These are phyloP conservation scores for Battus philenor DNA, from an alignment of 1,140 invertebrate genomes.

Conservation along the genomic window DNA sequence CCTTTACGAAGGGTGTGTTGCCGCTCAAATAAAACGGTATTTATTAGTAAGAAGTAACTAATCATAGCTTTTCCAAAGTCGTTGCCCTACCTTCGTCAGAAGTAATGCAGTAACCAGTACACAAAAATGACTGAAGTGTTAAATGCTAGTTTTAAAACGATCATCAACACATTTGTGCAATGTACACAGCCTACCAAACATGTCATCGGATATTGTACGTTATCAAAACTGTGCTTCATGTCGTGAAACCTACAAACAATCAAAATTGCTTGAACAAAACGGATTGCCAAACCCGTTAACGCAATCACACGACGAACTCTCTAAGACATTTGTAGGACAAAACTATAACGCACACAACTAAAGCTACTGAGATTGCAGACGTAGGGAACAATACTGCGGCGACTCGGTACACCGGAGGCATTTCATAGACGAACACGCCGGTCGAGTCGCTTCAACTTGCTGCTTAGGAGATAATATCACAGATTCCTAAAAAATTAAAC, in stretches of 20 bases:
- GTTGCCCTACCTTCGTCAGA: slow-evolving; percentile 4
- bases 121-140: slow-evolving; percentile 2
- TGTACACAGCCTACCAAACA: neutral
- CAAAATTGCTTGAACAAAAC: slow-evolving; percentile 6
- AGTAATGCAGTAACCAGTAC: slow-evolving; percentile 2
- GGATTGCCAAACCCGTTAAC: neutral
- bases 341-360: slow-evolving; percentile 19
- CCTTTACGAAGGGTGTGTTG: neutral
- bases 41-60: neutral
- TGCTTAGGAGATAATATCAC: slow-evolving; percentile 72
- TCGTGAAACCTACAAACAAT: neutral
- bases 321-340: neutral
- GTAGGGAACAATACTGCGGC: slow-evolving; percentile 24
- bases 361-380: slow-evolving; percentile 44
- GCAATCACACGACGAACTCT: neutral
- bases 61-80: slow-evolving; percentile 1
- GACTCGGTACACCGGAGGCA: slow-evolving; percentile 15
- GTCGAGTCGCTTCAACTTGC: slow-evolving; percentile 24
- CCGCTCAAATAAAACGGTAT: too few species aligned
- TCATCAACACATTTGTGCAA: slow-evolving; percentile 3
- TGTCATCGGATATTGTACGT: too few species aligned
- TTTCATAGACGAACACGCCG: slow-evolving; percentile 5
- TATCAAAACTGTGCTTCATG: neutral
- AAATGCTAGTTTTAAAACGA: slow-evolving; percentile 8
- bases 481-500: slow-evolving; percentile 58